A percentile compares a stretch with the other conserved stretches of the same genome.
Conservation (phyloP, 1,140 invertebrate species). For the Aradophagus sp. region DNA sequence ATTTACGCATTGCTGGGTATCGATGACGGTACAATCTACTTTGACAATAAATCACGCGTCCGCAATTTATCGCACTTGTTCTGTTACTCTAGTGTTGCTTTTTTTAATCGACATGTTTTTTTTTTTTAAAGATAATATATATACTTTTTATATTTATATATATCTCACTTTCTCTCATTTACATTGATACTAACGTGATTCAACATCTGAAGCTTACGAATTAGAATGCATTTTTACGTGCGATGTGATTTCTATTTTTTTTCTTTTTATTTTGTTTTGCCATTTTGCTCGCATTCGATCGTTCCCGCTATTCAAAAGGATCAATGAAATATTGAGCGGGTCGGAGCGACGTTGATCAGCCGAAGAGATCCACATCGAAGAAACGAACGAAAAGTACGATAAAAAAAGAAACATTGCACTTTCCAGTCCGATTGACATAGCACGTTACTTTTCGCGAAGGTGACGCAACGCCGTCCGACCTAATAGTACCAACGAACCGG, state of each 20-base stretch:
- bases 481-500: too few relatives aligned
- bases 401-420: too few relatives aligned
- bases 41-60: slow-evolving; percentile 45
- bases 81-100: slow-evolving; percentile 34
- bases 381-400: too few relatives aligned
- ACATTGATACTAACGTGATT: slow-evolving; percentile 53
- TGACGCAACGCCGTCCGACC: too few relatives aligned
- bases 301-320: slow-evolving; percentile 40
- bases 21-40: slow-evolving; percentile 47
- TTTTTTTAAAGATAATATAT: slow-evolving; percentile 38
- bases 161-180: slow-evolving; percentile 51
- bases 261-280: too few relatives aligned
- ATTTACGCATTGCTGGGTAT: slow-evolving; percentile 44
- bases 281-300: slow-evolving; percentile 47
- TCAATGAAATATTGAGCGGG: slow-evolving; percentile 24
- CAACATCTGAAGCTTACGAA: slow-evolving; percentile 54
- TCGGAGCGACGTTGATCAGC: too few relatives aligned
- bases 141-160: slow-evolving; percentile 34
- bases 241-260: slow-evolving; percentile 36
- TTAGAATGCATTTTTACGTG: slow-evolving; percentile 48
- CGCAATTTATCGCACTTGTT: slow-evolving; percentile 40
- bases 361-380: too few relatives aligned
- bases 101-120: slow-evolving; percentile 49
- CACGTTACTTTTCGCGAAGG: too few relatives aligned
- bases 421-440: slow-evolving; percentile 14